Percentiles rank a stretch among this genome's conserved stretches.
Conservation (phyloP, 2,113 vertebrate species). For the Callipepla californica region DNA sequence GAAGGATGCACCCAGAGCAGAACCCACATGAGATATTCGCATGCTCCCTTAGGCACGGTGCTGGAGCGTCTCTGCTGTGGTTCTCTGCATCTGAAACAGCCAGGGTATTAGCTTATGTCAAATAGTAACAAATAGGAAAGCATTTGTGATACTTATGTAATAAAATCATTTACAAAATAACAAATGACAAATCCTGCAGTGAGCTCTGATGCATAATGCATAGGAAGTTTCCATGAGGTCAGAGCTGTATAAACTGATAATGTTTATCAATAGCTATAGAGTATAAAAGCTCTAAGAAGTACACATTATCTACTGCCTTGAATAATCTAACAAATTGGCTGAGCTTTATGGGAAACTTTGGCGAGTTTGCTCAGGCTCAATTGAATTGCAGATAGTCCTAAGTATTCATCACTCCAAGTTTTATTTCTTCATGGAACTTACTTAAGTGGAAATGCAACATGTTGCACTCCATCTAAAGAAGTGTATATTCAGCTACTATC, state of each 20-base stretch:
- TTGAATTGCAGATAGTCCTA: constrained; percentile 38
- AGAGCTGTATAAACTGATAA: background rate
- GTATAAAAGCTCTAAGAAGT: constrained; percentile 12
- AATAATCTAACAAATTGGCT: constrained; percentile 28
- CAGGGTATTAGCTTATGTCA: background rate
- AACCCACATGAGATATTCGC: rapidly evolving
- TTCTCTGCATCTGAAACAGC: background rate
- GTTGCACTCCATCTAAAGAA: background rate
- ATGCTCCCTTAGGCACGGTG: rapidly evolving
- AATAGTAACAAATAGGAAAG: background rate
- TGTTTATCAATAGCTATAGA: background rate
- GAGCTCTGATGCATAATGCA: background rate
- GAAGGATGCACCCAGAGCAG: background rate
- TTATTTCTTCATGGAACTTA: constrained; percentile 16
- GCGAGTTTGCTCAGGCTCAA: constrained; percentile 13
- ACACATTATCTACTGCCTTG: background rate
- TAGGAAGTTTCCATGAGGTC: background rate
- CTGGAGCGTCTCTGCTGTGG: background rate
- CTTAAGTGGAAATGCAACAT: constrained; percentile 2
- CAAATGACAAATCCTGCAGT: background rate
- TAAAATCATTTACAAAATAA: background rate
- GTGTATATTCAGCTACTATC: background rate
- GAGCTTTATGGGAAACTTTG: background rate
- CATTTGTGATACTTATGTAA: background rate
- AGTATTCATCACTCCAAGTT: constrained; percentile 11